Percentiles rank a stretch among this genome's conserved stretches.
These are phyloP conservation scores for Apogon hyalosoma DNA, from an alignment of 2,797 vertebrate genomes.

Conservation along the genomic window DNA sequence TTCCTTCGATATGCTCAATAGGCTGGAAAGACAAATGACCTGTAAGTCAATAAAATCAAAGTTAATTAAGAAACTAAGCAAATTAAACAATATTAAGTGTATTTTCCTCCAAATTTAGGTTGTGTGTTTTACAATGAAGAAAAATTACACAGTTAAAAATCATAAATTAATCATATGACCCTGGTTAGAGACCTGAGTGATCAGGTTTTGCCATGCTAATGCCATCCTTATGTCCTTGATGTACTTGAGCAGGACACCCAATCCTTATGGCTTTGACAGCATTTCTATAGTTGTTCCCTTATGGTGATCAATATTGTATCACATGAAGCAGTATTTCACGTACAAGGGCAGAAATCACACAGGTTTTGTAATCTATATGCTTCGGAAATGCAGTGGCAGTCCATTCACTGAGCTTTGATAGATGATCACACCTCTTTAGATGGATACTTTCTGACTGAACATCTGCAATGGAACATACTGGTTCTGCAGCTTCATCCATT, in stretches of 20 bases:
- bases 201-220: neutral
- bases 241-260: slow-evolving; percentile 58
- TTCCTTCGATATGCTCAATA: slow-evolving; percentile 17
- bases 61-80: slow-evolving; percentile 22
- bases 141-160: neutral
- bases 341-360: slow-evolving; percentile 60
- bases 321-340: slow-evolving; percentile 53
- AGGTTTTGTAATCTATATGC: slow-evolving; percentile 62
- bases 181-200: neutral
- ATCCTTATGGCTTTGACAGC: slow-evolving; percentile 23
- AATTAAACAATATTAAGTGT: slow-evolving; percentile 15
- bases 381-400: slow-evolving; percentile 43
- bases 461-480: slow-evolving; percentile 37
- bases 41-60: slow-evolving; percentile 35
- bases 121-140: neutral
- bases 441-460: slow-evolving; percentile 42
- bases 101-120: too few species aligned
- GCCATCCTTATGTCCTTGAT: slow-evolving; percentile 49
- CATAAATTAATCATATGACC: slow-evolving; percentile 19
- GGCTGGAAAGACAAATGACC: slow-evolving; percentile 5
- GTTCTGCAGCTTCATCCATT: slow-evolving; percentile 21
- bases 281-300: slow-evolving; percentile 50
- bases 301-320: slow-evolving; percentile 75
- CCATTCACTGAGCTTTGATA: slow-evolving; percentile 39
- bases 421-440: slow-evolving; percentile 33